Evolutionary conservation across 2,113 vertebrate genomes (phyloP).

Genomic region (Corythoichthys haematopterus): DNA sequence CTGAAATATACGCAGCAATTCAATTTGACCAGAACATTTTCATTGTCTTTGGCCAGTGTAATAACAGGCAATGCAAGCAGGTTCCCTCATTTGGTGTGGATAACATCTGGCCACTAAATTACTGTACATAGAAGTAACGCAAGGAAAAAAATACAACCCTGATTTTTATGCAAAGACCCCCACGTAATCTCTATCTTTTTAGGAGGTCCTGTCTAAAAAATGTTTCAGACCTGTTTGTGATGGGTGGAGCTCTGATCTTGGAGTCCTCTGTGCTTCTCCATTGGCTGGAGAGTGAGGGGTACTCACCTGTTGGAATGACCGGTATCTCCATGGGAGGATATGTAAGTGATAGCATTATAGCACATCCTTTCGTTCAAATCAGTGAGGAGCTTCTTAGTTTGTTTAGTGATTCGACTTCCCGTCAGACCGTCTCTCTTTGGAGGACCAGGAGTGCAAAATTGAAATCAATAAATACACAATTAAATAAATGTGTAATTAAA

Average conservation of each 20-base stretch:
- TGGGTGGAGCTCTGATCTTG: constrained; percentile 93
- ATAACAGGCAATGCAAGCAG: too few species aligned
- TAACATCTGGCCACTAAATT: too few species aligned
- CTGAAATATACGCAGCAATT: too few species aligned
- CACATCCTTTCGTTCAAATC: background rate
- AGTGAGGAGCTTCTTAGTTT: background rate
- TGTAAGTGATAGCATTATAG: constrained; percentile 67
- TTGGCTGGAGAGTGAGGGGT: constrained; percentile 94
- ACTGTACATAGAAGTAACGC: too few species aligned
- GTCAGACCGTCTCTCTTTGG: background rate
- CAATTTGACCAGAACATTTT: too few species aligned
- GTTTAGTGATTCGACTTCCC: background rate
- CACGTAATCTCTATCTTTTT: constrained; percentile 28
- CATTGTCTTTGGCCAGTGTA: too few species aligned
- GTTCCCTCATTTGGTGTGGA: too few species aligned
- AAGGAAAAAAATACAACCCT: too few species aligned
- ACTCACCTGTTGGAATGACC: constrained; percentile 94
- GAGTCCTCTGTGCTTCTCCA: constrained; percentile 89
- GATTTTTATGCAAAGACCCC: background rate
- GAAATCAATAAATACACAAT: too few species aligned
- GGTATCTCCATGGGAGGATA: constrained; percentile 99
- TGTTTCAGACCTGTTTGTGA: constrained; percentile 96
- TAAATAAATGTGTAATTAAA: too few species aligned
- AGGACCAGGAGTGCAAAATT: too few species aligned
- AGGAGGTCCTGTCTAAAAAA: constrained; percentile 94